Conservation (phyloP, 2,888 invertebrate species). For the Heliothis peltigera region DNA sequence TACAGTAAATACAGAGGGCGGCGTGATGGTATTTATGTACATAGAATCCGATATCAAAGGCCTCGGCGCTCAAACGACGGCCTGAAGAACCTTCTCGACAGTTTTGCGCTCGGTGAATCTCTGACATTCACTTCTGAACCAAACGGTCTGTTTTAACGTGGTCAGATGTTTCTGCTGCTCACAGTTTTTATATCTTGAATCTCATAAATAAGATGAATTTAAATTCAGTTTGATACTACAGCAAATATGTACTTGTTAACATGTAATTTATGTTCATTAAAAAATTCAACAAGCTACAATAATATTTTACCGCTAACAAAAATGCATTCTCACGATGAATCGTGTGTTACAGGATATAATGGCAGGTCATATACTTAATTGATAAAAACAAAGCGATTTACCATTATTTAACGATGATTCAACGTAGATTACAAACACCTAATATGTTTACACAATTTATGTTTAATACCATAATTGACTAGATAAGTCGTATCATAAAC, state of each 20-base stretch:
- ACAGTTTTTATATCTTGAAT: slow-evolving; percentile 1
- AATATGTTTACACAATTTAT: neutral
- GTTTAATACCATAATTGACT: too few species aligned
- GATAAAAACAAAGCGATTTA: too few species aligned
- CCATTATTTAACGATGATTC: too few species aligned
- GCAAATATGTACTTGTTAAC: neutral
- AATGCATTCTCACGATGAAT: too few species aligned
- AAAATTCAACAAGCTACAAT: too few species aligned
- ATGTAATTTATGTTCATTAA: too few species aligned
- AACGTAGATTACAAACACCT: too few species aligned
- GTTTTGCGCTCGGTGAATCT: slow-evolving; percentile 33
- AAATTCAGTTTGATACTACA: neutral
- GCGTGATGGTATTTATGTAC: slow-evolving; percentile 51
- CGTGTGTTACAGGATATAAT: too few species aligned
- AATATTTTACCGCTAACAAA: neutral
- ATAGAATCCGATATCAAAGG: slow-evolving; percentile 58
- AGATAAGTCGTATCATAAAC: too few species aligned
- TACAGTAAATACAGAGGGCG: slow-evolving; percentile 27
- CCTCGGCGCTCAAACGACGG: slow-evolving; percentile 19
- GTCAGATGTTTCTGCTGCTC: neutral
- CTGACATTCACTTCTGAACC: slow-evolving; percentile 22
- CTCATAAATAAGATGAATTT: neutral
- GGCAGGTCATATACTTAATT: too few species aligned
- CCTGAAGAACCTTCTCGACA: slow-evolving; percentile 20
- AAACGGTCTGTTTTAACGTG: neutral